These are phyloP conservation scores for Brachyhypopomus occidentalis DNA, from an alignment of 2,113 vertebrate genomes.

Conservation along the genomic window DNA sequence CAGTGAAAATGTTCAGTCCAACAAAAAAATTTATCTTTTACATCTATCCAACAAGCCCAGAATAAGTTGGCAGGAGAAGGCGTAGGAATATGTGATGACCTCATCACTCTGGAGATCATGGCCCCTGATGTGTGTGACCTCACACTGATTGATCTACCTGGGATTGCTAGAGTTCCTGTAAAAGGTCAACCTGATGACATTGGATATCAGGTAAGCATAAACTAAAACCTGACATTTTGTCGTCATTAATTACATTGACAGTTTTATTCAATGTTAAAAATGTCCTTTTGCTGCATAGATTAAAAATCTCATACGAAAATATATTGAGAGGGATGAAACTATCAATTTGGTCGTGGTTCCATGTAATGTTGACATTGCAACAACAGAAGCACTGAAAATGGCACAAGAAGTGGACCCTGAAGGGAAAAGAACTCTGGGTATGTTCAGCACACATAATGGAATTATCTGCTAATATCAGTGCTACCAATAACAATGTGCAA, in stretches of 20 bases:
- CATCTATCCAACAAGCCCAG: conserved; percentile 73
- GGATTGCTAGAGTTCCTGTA: conserved; percentile 78
- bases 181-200: conserved; percentile 77
- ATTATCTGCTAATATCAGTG: neutral
- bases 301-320: conserved; percentile 68
- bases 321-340: conserved; percentile 73
- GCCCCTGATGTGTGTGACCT: conserved; percentile 72
- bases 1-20: neutral
- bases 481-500: neutral
- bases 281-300: conserved; percentile 67
- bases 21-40: neutral
- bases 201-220: conserved; percentile 68
- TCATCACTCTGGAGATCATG: too few species aligned
- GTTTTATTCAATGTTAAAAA: neutral
- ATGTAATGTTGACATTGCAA: conserved; percentile 82
- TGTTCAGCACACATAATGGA: neutral
- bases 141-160: conserved; percentile 83
- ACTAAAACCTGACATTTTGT: neutral
- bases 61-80: conserved; percentile 65
- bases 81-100: too few species aligned
- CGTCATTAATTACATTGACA: neutral
- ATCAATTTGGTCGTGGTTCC: conserved; percentile 81
- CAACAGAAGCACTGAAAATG: conserved; percentile 83
- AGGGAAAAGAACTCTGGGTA: conserved; percentile 81
- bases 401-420: conserved; percentile 80